phyloP scores from a whole-genome alignment of 2,888 invertebrate species.

The Hyles lineata region DNA sequence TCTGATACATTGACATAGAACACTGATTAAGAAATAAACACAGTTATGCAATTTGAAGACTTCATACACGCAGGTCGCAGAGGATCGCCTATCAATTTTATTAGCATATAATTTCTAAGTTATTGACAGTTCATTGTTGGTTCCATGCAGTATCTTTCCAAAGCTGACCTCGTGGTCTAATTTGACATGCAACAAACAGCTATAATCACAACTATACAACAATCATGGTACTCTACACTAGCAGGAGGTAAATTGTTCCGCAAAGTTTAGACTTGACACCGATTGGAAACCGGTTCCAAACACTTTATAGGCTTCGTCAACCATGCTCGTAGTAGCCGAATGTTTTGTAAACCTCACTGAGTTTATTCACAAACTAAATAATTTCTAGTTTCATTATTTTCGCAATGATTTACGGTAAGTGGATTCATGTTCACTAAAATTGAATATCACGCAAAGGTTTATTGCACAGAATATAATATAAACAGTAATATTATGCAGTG shows the following conservation, averaged over 20 bases:
- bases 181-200: constrained; percentile 4
- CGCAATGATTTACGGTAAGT: neutral
- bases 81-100: neutral
- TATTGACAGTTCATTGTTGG: constrained; percentile 17
- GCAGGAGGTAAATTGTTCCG: constrained; percentile 19
- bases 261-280: constrained; percentile 25
- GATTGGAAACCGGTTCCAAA: constrained; percentile 22
- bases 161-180: constrained; percentile 14
- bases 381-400: neutral
- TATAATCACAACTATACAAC: constrained; percentile 5
- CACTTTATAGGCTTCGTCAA: constrained; percentile 17
- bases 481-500: neutral
- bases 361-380: neutral
- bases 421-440: neutral
- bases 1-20: neutral
- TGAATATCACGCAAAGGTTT: no score
- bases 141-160: constrained; percentile 17
- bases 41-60: neutral
- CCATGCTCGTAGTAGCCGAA: constrained; percentile 14
- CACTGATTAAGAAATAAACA: neutral
- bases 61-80: neutral
- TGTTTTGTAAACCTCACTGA: constrained; percentile 19
- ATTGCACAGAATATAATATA: no score
- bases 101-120: constrained; percentile 14
- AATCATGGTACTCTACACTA: constrained; percentile 5